Evolutionary conservation across 2,888 invertebrate genomes (phyloP), one percentile per base, ranked within the genome.

Genomic region (Eilema depressum): DNA sequence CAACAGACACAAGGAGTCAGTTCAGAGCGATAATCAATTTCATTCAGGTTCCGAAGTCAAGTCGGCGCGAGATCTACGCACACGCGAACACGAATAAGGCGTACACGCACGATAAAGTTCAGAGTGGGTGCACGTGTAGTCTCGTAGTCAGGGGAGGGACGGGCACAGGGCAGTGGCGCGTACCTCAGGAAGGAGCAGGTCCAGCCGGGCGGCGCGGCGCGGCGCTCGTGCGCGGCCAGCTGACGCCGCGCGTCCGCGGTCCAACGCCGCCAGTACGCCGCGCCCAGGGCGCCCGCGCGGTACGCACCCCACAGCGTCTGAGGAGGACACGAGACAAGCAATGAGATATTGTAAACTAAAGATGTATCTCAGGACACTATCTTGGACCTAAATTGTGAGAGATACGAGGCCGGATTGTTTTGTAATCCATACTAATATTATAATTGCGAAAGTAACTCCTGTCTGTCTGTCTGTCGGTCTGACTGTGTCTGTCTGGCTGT

Each of bases 151-250:
- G 17, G 11, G 12, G 4, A 33, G 69, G 25, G 60, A 73, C 37
- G 53, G 28, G 20, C 20, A 53, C 11, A 30, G 56, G 28, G 3
- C 2, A 7, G 53, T 20, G 68, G 73, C 73, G 72, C 53, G 95
- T 96, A 97, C 97, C 97, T 97, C 95, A 95, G 96, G 96, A 97
- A 97, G 89, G 92, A 88, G 92, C 96, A 95, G 83, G 84, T 91
- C 97, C 97, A 97, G 90, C 96, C 96, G 78, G 95, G 88, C 75
- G 97, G 96, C 80, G 96, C 96, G 74, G 96, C 96, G 89, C 91
- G 89, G 73, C 90, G 90, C 93, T 97, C 97, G 86, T 96, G 96
- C 77, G 89, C 87, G 72, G 86, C 85, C 80, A 97, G 93, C 86
- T 95, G 53, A n/a, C 53, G 53, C 20, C 53, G 85, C 79, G 89